Base-by-base conservation (phyloP, 1,140 invertebrate species). In the Macrostomum lignano region DNA sequence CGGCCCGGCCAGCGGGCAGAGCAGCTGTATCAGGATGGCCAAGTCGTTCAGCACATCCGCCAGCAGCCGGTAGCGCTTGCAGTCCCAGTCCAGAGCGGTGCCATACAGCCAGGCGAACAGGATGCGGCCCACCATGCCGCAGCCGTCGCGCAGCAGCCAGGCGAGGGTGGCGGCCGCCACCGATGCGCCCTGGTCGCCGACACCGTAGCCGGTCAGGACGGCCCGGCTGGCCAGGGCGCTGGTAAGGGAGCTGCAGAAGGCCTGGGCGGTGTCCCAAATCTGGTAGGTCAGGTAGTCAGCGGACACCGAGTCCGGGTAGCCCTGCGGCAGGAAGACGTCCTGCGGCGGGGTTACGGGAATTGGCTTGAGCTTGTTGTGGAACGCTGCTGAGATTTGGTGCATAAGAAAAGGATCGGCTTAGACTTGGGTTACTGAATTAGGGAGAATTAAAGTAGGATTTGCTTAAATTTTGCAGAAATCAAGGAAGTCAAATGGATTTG, bases 251-350 rank as follows among this genome's bases (percentile, higher is more conserved):
- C 77, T 84, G 40, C 72, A 75, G 60, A 84, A 86, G 15, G 78
- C 78, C 64, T 91, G 84, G 20, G 81, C 48, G 1, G 77, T 86
- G 47, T 93, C 82, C 76, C 76, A 93, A 44, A 81, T 64, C 55
- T 93, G 84, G 59, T 91, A 93, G 6, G 64, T 48, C 1, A 71
- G 52, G 49, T 93, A 93, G 49, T 93, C 84, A 4, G 67, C 59
- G 44, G 75, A 78, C 0, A 93, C 84, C 52, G 69, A 75, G 5
- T 76, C 64, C 17, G 84, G 84, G 59, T 74, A 93, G 1, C 81
- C 81, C 59, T 70, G 61, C 1, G 75, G 74, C 20, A 86, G 49
- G 55, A 86, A 81, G 28, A 79, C 64, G 42, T 67, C 64, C 44
- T 67, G n/a, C n/a, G n/a, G n/a, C n/a, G n/a, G n/a, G n/a, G n/a